Percentiles rank a stretch among this genome's conserved stretches.
phyloP scores from a whole-genome alignment of 1,140 invertebrate genomes.

The Batillaria attramentaria region DNA sequence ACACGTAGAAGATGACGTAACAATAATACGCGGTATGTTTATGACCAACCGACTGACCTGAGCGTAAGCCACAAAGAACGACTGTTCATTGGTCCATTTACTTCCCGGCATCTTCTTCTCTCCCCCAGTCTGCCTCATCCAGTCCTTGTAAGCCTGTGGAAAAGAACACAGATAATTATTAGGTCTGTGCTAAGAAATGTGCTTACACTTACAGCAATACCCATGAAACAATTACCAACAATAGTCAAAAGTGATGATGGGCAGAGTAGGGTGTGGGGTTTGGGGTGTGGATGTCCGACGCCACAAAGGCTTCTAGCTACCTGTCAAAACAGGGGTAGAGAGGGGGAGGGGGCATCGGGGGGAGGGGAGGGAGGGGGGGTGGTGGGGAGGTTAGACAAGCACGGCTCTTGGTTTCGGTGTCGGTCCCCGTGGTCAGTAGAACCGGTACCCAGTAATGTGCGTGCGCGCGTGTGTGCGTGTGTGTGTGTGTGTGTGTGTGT shows the following conservation, averaged over 20 bases:
- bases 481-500: slow-evolving; percentile 92
- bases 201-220: too few species aligned
- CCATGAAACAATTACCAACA: too few species aligned
- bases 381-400: background rate
- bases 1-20: too few species aligned
- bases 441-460: background rate
- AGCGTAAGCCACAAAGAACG: slow-evolving; percentile 94
- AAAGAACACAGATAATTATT: too few species aligned
- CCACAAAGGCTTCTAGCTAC: too few species aligned
- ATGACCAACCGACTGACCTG: too few species aligned
- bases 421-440: background rate
- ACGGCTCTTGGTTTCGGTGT: background rate
- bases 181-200: too few species aligned
- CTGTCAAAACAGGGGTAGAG: too few species aligned
- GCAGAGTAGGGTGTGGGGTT: too few species aligned
- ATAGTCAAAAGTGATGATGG: too few species aligned
- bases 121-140: slow-evolving; percentile 52
- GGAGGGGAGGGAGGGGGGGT: background rate
- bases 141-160: slow-evolving; percentile 81
- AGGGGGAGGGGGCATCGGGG: background rate
- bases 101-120: slow-evolving; percentile 84
- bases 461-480: slow-evolving; percentile 91
- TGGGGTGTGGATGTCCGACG: too few species aligned
- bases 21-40: too few species aligned
- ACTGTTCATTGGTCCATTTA: slow-evolving; percentile 86